These are phyloP conservation scores for Drosophila sp. DNA, from an alignment of 1,140 invertebrate genomes.

Conservation along the genomic window DNA sequence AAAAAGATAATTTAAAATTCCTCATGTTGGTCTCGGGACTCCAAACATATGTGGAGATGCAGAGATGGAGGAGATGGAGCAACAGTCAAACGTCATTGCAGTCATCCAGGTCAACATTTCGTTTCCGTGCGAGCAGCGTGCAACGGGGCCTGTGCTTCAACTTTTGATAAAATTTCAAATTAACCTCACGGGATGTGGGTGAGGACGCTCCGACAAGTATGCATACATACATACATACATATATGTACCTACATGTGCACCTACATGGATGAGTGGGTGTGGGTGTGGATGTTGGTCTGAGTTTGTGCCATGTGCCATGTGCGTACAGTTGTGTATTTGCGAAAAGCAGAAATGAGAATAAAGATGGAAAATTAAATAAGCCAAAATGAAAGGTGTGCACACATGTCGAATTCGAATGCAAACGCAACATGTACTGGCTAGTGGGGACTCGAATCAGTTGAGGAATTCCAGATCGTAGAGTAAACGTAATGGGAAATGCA, in stretches of 20 bases:
- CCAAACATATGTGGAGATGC: background rate
- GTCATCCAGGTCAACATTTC: slow-evolving; percentile 21
- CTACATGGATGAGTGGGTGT: background rate
- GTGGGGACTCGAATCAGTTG: slow-evolving; percentile 4
- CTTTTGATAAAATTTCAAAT: slow-evolving; percentile 35
- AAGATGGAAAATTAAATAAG: slow-evolving; percentile 30
- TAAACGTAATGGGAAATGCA: slow-evolving; percentile 24
- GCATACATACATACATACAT: slow-evolving; percentile 7
- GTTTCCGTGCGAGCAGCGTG: slow-evolving; percentile 6
- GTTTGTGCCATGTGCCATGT: background rate
- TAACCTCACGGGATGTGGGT: slow-evolving; percentile 32
- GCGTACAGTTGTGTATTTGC: slow-evolving; percentile 22
- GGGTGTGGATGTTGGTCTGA: background rate
- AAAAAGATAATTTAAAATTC: slow-evolving; percentile 32
- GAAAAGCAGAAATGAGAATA: slow-evolving; percentile 19
- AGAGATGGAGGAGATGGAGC: slow-evolving; percentile 8
- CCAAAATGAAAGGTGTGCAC: slow-evolving; percentile 25
- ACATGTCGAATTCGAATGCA: slow-evolving; percentile 21
- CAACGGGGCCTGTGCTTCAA: slow-evolving; percentile 20
- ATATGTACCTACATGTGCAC: background rate
- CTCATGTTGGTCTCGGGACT: slow-evolving; percentile 8
- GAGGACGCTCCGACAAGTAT: slow-evolving; percentile 11
- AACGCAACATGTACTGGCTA: slow-evolving; percentile 5
- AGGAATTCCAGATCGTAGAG: slow-evolving; percentile 11
- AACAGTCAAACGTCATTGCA: slow-evolving; percentile 18